Evolutionary conservation across 2,113 vertebrate genomes (phyloP), one percentile per base, ranked within the genome.

Genomic region (Arothron firmamentum): DNA sequence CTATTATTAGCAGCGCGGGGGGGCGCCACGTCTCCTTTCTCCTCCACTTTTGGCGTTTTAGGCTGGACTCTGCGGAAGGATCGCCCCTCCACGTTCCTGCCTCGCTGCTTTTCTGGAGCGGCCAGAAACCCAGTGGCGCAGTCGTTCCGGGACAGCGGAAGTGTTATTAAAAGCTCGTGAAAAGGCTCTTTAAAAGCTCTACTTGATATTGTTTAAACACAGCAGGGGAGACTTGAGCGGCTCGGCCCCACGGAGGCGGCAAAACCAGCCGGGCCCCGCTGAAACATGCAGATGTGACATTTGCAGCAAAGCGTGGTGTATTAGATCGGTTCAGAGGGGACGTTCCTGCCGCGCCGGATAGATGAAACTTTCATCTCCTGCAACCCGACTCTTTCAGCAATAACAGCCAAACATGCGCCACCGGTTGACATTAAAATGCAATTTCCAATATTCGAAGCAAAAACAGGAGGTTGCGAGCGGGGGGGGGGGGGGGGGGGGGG

Each of bases 31-130:
- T 20, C 54, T 58, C 0, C 56, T 73, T 62, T 78, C 25, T 31
- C 73, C 46, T 53, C 31, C 15, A 20, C 57, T 60, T 50, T 56
- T 78, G 61, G 74, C 63, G 69, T 69, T 78, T 74, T 57, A 61
- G 72, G 59, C 41, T 19, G 4, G 53, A 60, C 57, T 72, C 54
- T 57, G 51, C 19, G 41, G 38, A 64, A 61, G 46, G 31, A 8
- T 47, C 0, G 4, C 14, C 62, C 49, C 25, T 28, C 25, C 3
- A 28, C 25, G 6, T 28, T 28, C 25, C 25, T 28, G 25, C 25
- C 3, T 5, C 3, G 25, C 5, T 25, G 25, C 25, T 38, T 10
- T 38, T 38, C 34, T 38, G 34, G 25, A 28, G 25, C 34, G 12
- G 34, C 10, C 34, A 10, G 34, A 4, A 38, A 12, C 2, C 31